Base-by-base conservation (phyloP, 2,888 invertebrate species). In the Leptopilina syphax region DNA sequence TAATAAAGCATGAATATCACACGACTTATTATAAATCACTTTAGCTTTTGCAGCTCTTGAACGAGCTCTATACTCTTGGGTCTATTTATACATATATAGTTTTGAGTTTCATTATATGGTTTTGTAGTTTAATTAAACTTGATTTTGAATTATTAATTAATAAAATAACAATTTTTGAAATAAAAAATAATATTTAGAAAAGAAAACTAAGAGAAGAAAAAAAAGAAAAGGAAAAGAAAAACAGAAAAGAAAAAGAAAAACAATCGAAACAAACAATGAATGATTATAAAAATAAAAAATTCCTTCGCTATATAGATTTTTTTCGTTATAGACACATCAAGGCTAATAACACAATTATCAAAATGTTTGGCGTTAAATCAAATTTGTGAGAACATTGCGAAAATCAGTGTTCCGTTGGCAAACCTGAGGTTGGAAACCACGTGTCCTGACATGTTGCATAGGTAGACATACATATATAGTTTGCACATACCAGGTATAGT, bases 361-460 rank as follows among this genome's bases (percentile, higher is more conserved):
- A 78, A 77, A 54, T 24, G 77, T 76, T 81, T 80, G 82, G 80
- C 80, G 77, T 77, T 12, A 47, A 34, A 80, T 83, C 82, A 81
- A 82, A 81, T 70, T 76, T 77, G 54, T 68, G 9, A 34, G 77
- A 70, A 73, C 79, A 85, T 83, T 80, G 84, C 81, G 87, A 86
- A 84, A 88, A 88, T 88, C 86, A 83, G 86, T 86, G 83, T 85
- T 86, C 79, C 86, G 84, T 83, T 88, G 86, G 88, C 86, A 86
- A 86, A 85, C 83, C 86, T 85, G 87, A 84, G 88, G 87, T 86
- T 86, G 86, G 86, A 85, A 87, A 84, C 88, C 89, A 88, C 89
- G 89, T 89, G 89, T 89, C 80, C 78, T 87, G 89, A 89, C 89
- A 89, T 85, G 89, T 87, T 88, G 89, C 88, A 88, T 87, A 88